Percentiles rank a stretch among this genome's conserved stretches.
These are phyloP conservation scores for Galago senegalensis DNA, from an alignment of 2,797 vertebrate species.

Conservation along the genomic window DNA sequence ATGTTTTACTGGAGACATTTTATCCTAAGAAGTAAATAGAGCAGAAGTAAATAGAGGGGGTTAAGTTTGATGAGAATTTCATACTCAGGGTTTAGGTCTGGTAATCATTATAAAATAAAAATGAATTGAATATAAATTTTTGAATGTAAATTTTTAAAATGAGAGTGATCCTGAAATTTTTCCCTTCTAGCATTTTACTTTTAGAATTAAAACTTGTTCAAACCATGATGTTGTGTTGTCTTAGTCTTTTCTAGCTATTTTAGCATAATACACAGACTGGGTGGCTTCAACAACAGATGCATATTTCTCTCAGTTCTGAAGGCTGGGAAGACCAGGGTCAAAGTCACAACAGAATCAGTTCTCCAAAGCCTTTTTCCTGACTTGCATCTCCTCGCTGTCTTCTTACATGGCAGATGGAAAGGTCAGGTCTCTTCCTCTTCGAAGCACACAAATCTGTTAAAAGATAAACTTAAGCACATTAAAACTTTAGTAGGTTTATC, in stretches of 20 bases:
- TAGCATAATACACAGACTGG: not conserved
- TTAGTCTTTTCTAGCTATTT: not conserved
- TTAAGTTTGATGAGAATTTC: not conserved
- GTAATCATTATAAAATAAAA: not conserved
- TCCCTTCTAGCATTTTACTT: slow-evolving; percentile 6
- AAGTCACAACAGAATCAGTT: not conserved
- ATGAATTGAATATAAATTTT: not conserved
- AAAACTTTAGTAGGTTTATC: not conserved
- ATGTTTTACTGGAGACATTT: not conserved
- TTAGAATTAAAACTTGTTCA: not conserved
- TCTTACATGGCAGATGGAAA: not conserved
- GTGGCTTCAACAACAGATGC: too few species aligned
- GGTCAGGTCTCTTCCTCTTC: not conserved
- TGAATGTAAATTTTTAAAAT: slow-evolving; percentile 17
- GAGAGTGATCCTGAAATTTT: not conserved
- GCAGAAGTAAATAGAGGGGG: not conserved
- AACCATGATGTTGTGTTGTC: not conserved
- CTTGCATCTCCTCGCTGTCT: not conserved
- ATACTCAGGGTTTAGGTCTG: not conserved
- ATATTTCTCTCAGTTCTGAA: not conserved
- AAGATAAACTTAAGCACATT: not conserved
- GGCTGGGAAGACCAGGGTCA: not conserved
- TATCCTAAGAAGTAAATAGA: not conserved
- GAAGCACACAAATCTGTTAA: not conserved
- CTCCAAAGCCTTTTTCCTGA: not conserved